Conservation (phyloP, 2,888 invertebrate genomes). For the Cryptosula pallasiana region DNA sequence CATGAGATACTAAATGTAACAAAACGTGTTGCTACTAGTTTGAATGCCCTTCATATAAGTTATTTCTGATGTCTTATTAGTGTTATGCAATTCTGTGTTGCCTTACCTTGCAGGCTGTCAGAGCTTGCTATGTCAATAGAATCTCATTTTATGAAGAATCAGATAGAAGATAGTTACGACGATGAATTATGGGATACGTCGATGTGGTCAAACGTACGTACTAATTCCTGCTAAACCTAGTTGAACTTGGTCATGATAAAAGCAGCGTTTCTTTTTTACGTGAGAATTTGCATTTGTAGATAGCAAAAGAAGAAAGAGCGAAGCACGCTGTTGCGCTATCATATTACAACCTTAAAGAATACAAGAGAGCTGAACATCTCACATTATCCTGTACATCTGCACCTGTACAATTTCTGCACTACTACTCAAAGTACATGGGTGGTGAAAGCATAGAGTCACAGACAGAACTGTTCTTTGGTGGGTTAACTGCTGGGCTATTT, state of each 20-base stretch:
- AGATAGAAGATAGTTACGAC: no score
- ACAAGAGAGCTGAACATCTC: constrained; percentile 61
- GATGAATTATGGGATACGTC: neutral
- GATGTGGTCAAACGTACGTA: neutral
- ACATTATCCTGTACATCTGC: constrained; percentile 47
- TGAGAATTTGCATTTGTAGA: neutral
- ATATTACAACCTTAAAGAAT: constrained; percentile 85
- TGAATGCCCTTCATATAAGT: no score
- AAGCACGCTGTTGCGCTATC: constrained; percentile 69
- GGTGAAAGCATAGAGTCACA: constrained; percentile 86
- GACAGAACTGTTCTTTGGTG: constrained; percentile 58
- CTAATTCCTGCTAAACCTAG: neutral
- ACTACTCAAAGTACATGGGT: constrained; percentile 79
- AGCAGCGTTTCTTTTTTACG: neutral
- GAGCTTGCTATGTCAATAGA: constrained; percentile 3
- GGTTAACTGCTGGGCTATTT: neutral
- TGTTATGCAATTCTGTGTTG: no score
- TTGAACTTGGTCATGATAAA: neutral
- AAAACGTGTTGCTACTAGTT: no score
- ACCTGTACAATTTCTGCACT: constrained; percentile 74
- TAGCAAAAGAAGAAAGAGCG: neutral
- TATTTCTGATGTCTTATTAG: no score
- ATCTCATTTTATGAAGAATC: neutral
- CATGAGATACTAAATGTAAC: no score
- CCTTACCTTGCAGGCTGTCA: neutral